Base-by-base conservation (phyloP, 92 coral and sea anemone genomes). In the Zoanthus gigantus region DNA sequence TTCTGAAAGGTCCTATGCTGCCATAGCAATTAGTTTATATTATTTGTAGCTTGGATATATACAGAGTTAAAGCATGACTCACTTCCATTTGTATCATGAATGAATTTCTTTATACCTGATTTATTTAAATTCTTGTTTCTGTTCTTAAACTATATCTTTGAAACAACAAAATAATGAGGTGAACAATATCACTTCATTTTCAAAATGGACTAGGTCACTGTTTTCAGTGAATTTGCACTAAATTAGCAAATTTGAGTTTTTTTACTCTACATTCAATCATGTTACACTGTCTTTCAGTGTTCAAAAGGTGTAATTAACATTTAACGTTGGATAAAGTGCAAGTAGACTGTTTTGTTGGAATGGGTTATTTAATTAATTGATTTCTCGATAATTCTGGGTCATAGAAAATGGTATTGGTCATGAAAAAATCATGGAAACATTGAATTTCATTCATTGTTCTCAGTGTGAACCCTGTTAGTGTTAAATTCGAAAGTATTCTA, bases 391-490 rank as follows among this genome's bases (percentile, higher is more conserved):
- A 50, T 50, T 50, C 54, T 6, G 5, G 54, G 54, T 50, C 54
- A 50, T 50, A 6, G 54, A 50, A 50, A 50, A 50, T 50, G 54
- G 54, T 50, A 50, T 50, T 50, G 54, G 54, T 50, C 54, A 6
- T 50, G 54, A 50, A 50, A 50, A 2, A 58, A 58, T 58, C n/a
- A 58, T 58, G 66, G 23, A 12, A 58, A 58, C 66, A 58, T 58
- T 58, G 66, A 58, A 58, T 58, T 11, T 58, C 66, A 58, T 58
- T 58, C 66, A 58, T 58, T n/a, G 11, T 58, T 58, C 66, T 58
- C 66, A 58, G n/a, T 58, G 23, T 58, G 66, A 58, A 58, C 66
- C 66, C 66, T 11, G 66, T 58, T 58, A 58, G 66, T 58, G 66
- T 58, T 57, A 57, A 57, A 57, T 57, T 58, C 66, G 66, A 58